Conservation (phyloP, 2,888 invertebrate species). For the Torymus auratus region DNA sequence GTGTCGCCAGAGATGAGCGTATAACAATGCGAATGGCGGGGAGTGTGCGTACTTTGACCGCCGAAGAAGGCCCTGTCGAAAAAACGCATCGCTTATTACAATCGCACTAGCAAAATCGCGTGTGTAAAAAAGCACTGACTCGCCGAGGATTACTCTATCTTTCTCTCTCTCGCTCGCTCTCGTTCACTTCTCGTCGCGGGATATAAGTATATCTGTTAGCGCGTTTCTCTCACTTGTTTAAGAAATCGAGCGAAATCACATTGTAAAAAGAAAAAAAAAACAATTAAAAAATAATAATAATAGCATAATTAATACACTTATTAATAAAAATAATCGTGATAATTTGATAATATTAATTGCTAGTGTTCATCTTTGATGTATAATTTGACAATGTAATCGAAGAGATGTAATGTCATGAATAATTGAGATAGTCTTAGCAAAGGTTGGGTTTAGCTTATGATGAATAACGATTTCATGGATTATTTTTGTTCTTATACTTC, state of each 20-base stretch:
- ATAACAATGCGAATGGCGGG: too few species aligned
- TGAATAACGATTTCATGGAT: too few species aligned
- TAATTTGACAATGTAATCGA: too few species aligned
- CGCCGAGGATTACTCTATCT: constrained; percentile 3
- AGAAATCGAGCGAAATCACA: constrained; percentile 54
- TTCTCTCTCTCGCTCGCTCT: too few species aligned
- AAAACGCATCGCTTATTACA: constrained; percentile 35
- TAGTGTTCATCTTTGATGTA: too few species aligned
- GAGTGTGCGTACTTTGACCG: too few species aligned
- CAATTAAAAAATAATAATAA: constrained; percentile 14
- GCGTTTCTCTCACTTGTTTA: constrained; percentile 10
- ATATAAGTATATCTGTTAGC: constrained; percentile 47
- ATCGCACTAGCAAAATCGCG: constrained; percentile 28
- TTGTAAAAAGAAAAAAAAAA: constrained; percentile 23
- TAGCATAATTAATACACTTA: constrained; percentile 5
- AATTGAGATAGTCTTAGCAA: constrained; percentile 14
- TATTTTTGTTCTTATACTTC: too few species aligned
- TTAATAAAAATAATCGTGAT: too few species aligned
- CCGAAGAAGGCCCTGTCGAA: constrained; percentile 28
- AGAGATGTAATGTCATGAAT: background rate
- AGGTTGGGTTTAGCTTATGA: too few species aligned
- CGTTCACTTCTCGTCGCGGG: constrained; percentile 18
- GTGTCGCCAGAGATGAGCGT: too few species aligned
- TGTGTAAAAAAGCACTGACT: constrained; percentile 44
- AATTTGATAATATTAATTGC: too few species aligned